A percentile compares a stretch with the other conserved stretches of the same genome.
Conservation (phyloP, 2,888 invertebrate genomes). For the Tethea ocularis region DNA sequence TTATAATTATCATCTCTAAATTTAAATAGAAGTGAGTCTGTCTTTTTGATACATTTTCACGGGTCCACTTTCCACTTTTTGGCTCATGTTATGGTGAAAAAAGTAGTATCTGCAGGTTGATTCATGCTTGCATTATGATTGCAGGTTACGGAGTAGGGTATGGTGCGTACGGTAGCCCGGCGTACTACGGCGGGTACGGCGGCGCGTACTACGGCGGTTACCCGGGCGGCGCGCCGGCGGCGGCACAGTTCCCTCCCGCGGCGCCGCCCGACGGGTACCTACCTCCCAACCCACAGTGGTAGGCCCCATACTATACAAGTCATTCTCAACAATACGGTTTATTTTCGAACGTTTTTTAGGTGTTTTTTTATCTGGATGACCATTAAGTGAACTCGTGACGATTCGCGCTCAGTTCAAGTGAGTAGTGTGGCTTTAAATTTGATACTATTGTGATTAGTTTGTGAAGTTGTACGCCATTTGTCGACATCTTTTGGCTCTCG, state of each 20-base stretch:
- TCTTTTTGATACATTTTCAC: neutral
- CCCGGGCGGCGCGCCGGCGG: slow-evolving; percentile 59
- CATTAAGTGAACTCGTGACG: slow-evolving; percentile 19
- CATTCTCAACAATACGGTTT: neutral
- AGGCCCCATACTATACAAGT: slow-evolving; percentile 31
- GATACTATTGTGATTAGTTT: slow-evolving; percentile 17
- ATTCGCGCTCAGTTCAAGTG: slow-evolving; percentile 23
- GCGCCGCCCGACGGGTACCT: slow-evolving; percentile 59
- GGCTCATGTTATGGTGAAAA: too few species aligned
- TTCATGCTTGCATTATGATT: neutral
- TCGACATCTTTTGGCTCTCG: neutral
- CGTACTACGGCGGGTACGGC: slow-evolving; percentile 83
- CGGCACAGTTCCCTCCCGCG: slow-evolving; percentile 46
- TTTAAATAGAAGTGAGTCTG: neutral
- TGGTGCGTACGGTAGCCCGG: slow-evolving; percentile 70
- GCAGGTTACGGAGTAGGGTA: slow-evolving; percentile 76
- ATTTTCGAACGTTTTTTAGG: slow-evolving; percentile 19
- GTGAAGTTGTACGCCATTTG: slow-evolving; percentile 12
- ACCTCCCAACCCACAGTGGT: slow-evolving; percentile 76
- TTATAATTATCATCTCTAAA: neutral
- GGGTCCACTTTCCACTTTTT: too few species aligned
- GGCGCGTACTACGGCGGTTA: slow-evolving; percentile 79
- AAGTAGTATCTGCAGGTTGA: neutral
- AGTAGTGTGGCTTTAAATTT: slow-evolving; percentile 46
- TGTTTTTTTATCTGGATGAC: slow-evolving; percentile 23